Evolutionary conservation across 2,888 invertebrate genomes (phyloP).

Genomic region (Nycteola revayana): DNA sequence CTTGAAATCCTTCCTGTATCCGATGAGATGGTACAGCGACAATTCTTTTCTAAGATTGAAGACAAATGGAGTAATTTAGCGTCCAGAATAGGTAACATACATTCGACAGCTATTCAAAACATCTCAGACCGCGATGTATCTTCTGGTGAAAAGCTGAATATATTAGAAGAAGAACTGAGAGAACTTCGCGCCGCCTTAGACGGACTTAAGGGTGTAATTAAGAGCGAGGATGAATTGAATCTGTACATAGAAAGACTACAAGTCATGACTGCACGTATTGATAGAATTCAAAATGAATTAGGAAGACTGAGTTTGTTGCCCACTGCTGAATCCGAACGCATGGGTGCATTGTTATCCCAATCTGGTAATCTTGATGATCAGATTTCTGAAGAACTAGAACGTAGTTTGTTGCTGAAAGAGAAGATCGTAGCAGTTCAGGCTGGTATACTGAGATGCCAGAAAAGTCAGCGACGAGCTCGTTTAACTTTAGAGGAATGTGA

Average conservation of each 20-base stretch:
- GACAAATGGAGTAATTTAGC: constrained; percentile 88
- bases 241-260: constrained; percentile 91
- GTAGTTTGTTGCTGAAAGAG: constrained; percentile 87
- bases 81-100: constrained; percentile 84
- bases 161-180: constrained; percentile 89
- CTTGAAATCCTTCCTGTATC: constrained; percentile 90
- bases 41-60: constrained; percentile 89
- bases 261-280: constrained; percentile 88
- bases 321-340: constrained; percentile 88
- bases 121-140: constrained; percentile 89
- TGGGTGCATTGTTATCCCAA: constrained; percentile 86
- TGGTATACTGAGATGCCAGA: constrained; percentile 86
- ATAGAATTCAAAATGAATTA: constrained; percentile 90
- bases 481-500: constrained; percentile 88
- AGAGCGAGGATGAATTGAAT: constrained; percentile 91
- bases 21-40: constrained; percentile 91
- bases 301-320: constrained; percentile 88
- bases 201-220: constrained; percentile 88
- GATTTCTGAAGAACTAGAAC: constrained; percentile 89
- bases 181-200: constrained; percentile 87
- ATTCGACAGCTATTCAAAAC: constrained; percentile 85
- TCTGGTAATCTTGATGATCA: constrained; percentile 87
- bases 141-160: constrained; percentile 86
- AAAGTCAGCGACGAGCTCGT: constrained; percentile 85
- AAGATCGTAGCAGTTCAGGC: constrained; percentile 87